Evolutionary conservation across 2,888 invertebrate species (phyloP), one percentile per base, ranked within the genome.

Genomic region (Trypoxylon attenuatum): DNA sequence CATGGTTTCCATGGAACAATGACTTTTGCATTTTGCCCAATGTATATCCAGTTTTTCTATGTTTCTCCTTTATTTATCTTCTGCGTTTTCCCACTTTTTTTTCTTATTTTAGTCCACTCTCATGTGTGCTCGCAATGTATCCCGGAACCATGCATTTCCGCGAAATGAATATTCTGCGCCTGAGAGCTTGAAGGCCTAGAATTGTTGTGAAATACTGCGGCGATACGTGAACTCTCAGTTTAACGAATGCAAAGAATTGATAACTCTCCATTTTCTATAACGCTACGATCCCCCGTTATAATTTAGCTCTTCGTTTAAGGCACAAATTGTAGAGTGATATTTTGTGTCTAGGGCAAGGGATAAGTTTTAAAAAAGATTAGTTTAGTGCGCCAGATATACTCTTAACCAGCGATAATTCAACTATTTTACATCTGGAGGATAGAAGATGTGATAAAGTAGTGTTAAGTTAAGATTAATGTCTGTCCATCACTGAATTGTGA

Each of bases 171-270:
- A 62, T 62, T 62, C 50, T 63, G 79, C 76, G 77, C 80, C 82
- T 82, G 84, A 80, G 81, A 82, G 82, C 80, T 81, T 73, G 68
- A 76, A 77, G 80, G 80, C 82, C 81, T 80, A 81, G 64, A 42
- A 55, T 41, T 58, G 50, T 21, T 33, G 16, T 29, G 10, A 29
- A 29, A 47, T 18, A 47, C n/a, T n/a, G n/a, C n/a, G n/a, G n/a
- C n/a, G n/a, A n/a, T n/a, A n/a, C n/a, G n/a, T n/a, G n/a, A n/a
- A n/a, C n/a, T n/a, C n/a, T n/a, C n/a, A n/a, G n/a, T n/a, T n/a
- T n/a, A n/a, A n/a, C n/a, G n/a, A n/a, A n/a, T n/a, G n/a, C n/a
- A n/a, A n/a, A n/a, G n/a, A n/a, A n/a, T n/a, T n/a, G n/a, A n/a
- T n/a, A n/a, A n/a, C n/a, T n/a, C n/a, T n/a, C n/a, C n/a, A n/a